phyloP scores from a whole-genome alignment of 2,888 invertebrate genomes.

The Encarsia formosa region DNA sequence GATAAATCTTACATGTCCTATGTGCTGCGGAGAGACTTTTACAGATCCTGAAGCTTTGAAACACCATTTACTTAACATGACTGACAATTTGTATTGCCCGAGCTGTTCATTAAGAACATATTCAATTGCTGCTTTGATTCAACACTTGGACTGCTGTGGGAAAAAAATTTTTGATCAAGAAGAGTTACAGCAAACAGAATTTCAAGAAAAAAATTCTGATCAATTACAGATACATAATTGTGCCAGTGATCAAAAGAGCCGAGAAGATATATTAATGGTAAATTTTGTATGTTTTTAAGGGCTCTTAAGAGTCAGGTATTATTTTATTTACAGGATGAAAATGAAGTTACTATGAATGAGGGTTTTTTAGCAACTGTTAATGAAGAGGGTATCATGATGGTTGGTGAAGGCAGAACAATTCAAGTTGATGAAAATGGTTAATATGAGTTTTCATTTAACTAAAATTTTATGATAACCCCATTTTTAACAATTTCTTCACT shows the following conservation, averaged over 20 bases:
- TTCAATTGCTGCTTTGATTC: constrained; percentile 56
- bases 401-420: constrained; percentile 39
- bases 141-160: constrained; percentile 55
- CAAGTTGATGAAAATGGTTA: constrained; percentile 44
- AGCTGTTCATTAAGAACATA: constrained; percentile 57
- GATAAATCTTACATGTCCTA: constrained; percentile 56
- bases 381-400: constrained; percentile 44
- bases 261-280: constrained; percentile 29
- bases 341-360: constrained; percentile 28
- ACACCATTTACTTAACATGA: constrained; percentile 56
- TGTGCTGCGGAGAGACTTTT: constrained; percentile 65
- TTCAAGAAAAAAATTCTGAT: not conserved
- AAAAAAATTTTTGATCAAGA: constrained; percentile 23
- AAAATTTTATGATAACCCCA: constrained; percentile 3
- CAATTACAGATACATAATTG: no score
- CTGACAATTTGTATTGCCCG: constrained; percentile 60
- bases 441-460: constrained; percentile 18
- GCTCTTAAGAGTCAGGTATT: not conserved
- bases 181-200: not conserved
- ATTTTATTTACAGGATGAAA: constrained; percentile 28
- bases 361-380: constrained; percentile 40
- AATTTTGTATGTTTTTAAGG: constrained; percentile 1
- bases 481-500: no score
- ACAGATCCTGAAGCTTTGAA: constrained; percentile 55
- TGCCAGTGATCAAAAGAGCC: constrained; percentile 17